phyloP scores from a whole-genome alignment of 2,888 invertebrate species.

The Drosophila histrio region DNA sequence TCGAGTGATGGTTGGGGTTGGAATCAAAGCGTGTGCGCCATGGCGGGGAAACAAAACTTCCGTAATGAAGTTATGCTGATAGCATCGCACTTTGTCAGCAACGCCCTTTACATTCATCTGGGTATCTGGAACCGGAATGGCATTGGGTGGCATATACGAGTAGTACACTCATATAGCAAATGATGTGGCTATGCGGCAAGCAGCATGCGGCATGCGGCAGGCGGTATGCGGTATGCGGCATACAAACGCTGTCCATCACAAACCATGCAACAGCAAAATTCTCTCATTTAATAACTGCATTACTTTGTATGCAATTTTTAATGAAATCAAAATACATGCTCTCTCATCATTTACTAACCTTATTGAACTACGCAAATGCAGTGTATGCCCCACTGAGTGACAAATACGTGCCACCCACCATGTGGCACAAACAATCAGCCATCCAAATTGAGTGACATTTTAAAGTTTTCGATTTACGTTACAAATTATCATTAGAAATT shows the following conservation, averaged over 20 bases:
- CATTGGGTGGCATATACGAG: conserved; percentile 4
- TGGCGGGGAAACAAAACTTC: conserved; percentile 63
- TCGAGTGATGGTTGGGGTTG: background rate
- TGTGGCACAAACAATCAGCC: background rate
- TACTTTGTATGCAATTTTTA: conserved; percentile 52
- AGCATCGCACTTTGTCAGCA: conserved; percentile 72
- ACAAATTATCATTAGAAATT: background rate
- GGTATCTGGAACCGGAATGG: conserved; percentile 14
- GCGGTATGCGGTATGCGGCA: background rate
- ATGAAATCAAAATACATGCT: conserved; percentile 62
- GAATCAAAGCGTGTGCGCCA: conserved; percentile 39
- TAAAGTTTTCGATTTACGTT: background rate
- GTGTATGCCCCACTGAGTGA: background rate
- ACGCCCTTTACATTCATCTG: conserved; percentile 34
- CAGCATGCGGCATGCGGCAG: conserved; percentile 1
- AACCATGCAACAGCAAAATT: conserved; percentile 24
- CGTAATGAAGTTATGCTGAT: conserved; percentile 81
- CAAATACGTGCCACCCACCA: background rate
- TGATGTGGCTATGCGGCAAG: conserved; percentile 27
- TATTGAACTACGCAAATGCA: conserved; percentile 23
- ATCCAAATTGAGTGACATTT: background rate
- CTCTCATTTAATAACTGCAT: conserved; percentile 38
- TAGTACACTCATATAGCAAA: conserved; percentile 19
- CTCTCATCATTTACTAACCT: background rate
- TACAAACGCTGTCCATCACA: conserved; percentile 2